Evolutionary conservation across 2,888 invertebrate genomes (phyloP), one percentile per base, ranked within the genome.

Genomic region (Dynastes grantii): DNA sequence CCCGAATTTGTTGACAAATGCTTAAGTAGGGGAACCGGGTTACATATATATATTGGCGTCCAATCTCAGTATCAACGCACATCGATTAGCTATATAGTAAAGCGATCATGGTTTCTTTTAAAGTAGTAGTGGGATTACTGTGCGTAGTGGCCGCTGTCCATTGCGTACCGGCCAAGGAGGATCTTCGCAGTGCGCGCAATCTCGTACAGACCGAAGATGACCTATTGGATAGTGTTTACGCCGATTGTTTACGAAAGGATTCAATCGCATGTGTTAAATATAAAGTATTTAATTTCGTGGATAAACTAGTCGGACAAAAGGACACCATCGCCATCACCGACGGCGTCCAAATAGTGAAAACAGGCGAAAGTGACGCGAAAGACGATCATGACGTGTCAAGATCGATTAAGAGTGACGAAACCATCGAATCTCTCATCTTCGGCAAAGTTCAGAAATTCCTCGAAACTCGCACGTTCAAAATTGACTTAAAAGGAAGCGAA

Each of bases 191-290:
- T 58, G 89, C 90, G 77, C 88, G 90, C 81, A 91, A 75, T 37
- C 88, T 90, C 81, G 88, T 91, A 80, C 91, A 92, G 81, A 89
- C 90, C 55, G 93, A 93, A 83, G 94, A 93, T 85, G 95, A 95
- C 83, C 91, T 94, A 82, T 93, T 95, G 90, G 92, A 93, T 84
- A 90, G 92, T 85, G 92, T 92, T 86, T 92, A 92, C 86, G 90
- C 90, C 83, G 95, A 95, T 85, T 95, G 95, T 85, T 88, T 94
- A 81, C 91, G 92, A 85, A 95, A 94, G 88, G 95, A 95, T 85
- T 94, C 94, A 11, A 92, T 94, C 80, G 92, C 93, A 88, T 95
- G 95, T 87, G 92, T 95, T 84, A 95, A 95, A 88, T 94, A 94
- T 90, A 95, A 95, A 86, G 92, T 95, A 86, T 94, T 95, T 90